A percentile compares a stretch with the other conserved stretches of the same genome.
These are phyloP conservation scores for Mugil cephalus DNA, from an alignment of 2,113 vertebrate genomes.

Conservation along the genomic window DNA sequence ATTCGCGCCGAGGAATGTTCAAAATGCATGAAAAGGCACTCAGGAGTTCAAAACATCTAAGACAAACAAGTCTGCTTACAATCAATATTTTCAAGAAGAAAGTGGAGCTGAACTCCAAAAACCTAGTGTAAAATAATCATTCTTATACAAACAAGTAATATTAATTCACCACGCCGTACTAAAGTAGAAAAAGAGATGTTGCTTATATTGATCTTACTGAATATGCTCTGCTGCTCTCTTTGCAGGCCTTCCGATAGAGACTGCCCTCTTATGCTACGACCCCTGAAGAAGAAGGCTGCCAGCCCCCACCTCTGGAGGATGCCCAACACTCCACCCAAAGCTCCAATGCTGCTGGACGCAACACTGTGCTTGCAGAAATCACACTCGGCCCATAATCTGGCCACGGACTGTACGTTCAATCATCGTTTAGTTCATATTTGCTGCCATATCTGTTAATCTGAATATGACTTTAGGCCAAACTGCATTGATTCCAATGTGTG, in stretches of 20 bases:
- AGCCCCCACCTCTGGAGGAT: slow-evolving; percentile 78
- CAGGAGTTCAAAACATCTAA: slow-evolving; percentile 3
- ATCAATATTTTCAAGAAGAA: no score
- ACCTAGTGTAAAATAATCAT: no score
- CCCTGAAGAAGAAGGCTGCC: slow-evolving; percentile 80
- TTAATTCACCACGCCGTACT: no score
- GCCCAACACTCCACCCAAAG: slow-evolving; percentile 67
- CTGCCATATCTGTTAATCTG: neutral
- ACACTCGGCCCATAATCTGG: slow-evolving; percentile 88
- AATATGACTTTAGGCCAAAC: neutral
- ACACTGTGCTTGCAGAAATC: slow-evolving; percentile 84
- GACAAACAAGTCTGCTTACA: neutral
- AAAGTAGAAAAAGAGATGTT: no score
- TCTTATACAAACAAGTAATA: no score
- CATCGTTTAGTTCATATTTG: neutral
- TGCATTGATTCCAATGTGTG: neutral
- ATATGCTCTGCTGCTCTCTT: neutral
- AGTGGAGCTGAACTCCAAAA: no score
- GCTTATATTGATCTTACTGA: no score
- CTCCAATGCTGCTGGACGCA: slow-evolving; percentile 48
- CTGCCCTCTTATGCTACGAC: slow-evolving; percentile 19
- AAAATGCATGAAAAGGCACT: slow-evolving; percentile 5
- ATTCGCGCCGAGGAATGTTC: slow-evolving; percentile 13
- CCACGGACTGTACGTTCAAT: slow-evolving; percentile 83
- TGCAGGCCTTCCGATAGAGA: slow-evolving; percentile 45